A percentile compares a stretch with the other conserved stretches of the same genome.
Conservation (phyloP, 2,113 vertebrate genomes). For the Aegotheles bennettii region DNA sequence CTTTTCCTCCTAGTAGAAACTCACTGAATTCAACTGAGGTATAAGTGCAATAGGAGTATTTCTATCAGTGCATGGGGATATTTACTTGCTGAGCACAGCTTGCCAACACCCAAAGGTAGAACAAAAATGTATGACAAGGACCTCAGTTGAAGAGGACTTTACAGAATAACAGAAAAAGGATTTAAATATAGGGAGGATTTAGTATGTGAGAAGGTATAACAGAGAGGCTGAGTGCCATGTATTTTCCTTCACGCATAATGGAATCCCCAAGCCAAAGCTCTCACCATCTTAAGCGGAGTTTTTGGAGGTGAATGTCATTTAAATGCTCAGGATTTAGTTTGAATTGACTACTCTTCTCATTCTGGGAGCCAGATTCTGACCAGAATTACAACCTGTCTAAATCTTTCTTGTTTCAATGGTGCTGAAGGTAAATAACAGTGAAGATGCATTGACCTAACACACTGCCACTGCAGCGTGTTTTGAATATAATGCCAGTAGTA, state of each 20-base stretch:
- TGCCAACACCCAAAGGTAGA: not conserved
- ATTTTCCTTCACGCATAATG: not conserved
- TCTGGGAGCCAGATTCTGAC: not conserved
- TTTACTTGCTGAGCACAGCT: not conserved
- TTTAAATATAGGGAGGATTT: not conserved
- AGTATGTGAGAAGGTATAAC: not conserved
- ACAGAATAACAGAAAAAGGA: not conserved
- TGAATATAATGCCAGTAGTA: not conserved
- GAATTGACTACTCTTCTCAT: not conserved
- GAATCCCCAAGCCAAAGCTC: not conserved
- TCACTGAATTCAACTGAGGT: not conserved
- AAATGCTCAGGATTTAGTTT: not conserved
- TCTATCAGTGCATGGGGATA: not conserved
- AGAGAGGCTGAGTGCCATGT: not conserved
- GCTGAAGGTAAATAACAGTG: not conserved
- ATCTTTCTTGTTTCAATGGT: not conserved
- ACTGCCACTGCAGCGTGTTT: fast-evolving
- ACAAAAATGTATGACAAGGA: not conserved
- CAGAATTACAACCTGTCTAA: not conserved
- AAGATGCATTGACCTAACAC: not conserved
- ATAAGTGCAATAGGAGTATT: not conserved
- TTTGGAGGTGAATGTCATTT: not conserved
- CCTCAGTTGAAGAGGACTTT: not conserved
- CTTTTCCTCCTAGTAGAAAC: not conserved
- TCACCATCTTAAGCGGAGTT: not conserved